Base-by-base conservation (phyloP, 2,888 invertebrate species). In the Ypsolopha scabrella region DNA sequence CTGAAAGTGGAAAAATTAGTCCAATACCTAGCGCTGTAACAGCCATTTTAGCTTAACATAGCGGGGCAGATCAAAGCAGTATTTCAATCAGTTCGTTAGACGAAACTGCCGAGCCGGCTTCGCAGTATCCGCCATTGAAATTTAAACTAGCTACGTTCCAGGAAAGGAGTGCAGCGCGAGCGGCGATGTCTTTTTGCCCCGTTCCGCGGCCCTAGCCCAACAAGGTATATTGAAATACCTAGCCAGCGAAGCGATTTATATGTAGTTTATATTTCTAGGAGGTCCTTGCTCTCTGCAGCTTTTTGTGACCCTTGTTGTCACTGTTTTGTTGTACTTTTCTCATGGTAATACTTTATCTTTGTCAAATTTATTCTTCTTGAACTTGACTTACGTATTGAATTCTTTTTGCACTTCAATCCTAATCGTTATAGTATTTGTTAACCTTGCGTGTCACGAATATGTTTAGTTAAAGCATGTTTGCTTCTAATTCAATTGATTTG, bases 61-160 rank as follows among this genome's bases (percentile, higher is more conserved):
- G 35, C 44, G 11, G 6, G 11, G n/a, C 41, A 38, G 47, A 47
- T 47, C 47, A 47, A 47, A 47, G 49, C 49, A 66, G 69, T 75
- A 74, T 80, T 78, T 75, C 78, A 76, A 80, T 81, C 76, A 69
- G 77, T 80, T 82, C 72, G 79, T 82, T 78, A 80, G 76, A 70
- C 74, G 70, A 80, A 79, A 75, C 70, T 66, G 75, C 62, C 68
- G 69, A 63, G 62, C 37, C 59, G 55, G 61, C 64, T 78, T 79
- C 80, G 75, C 75, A 70, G 80, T 80, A 81, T 70, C 71, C 63
- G 67, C 78, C 71, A 80, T 83, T 81, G 83, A 85, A 83, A 83
- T 82, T 81, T 77, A 79, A 85, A 82, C 81, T 80, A 81, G 75
- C 64, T 55, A 58, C 58, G 61, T 85, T 83, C 83, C 72, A 65